phyloP scores from a whole-genome alignment of 2,888 invertebrate genomes.

The Coelopa pilipes region DNA sequence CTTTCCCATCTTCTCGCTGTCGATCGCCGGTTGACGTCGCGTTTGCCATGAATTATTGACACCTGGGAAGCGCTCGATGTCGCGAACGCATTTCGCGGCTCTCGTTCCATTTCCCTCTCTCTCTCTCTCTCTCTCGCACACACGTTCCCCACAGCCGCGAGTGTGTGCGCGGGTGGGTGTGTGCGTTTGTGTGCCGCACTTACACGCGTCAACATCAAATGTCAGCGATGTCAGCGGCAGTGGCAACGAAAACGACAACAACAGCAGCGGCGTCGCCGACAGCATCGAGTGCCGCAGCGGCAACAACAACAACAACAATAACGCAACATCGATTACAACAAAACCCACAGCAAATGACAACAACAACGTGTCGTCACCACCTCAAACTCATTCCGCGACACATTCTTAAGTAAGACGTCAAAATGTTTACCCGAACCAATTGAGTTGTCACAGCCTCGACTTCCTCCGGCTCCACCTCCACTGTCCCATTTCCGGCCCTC shows the following conservation, averaged over 20 bases:
- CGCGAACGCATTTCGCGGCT: background rate
- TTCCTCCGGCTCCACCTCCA: too few species aligned
- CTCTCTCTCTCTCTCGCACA: background rate
- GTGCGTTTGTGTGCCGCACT: conserved; percentile 39
- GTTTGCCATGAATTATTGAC: too few species aligned
- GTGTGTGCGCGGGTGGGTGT: conserved; percentile 21
- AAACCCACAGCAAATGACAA: conserved; percentile 7
- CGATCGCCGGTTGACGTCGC: too few species aligned
- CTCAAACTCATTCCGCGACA: conserved; percentile 29
- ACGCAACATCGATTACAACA: background rate
- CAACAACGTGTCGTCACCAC: background rate
- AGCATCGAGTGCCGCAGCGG: conserved; percentile 2
- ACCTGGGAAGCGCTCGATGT: too few species aligned
- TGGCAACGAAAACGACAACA: background rate
- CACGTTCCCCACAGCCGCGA: background rate
- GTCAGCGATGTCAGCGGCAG: conserved; percentile 17
- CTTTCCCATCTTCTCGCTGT: background rate
- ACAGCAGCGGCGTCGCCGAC: conserved; percentile 17
- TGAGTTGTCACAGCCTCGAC: background rate
- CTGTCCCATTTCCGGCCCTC: background rate
- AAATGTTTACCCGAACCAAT: conserved; percentile 53
- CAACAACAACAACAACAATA: background rate
- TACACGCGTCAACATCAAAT: conserved; percentile 45
- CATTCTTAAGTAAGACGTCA: conserved; percentile 55
- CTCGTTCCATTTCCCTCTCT: background rate